Evolutionary conservation across 2,888 invertebrate genomes (phyloP).

Genomic region (Norana najaformis): DNA sequence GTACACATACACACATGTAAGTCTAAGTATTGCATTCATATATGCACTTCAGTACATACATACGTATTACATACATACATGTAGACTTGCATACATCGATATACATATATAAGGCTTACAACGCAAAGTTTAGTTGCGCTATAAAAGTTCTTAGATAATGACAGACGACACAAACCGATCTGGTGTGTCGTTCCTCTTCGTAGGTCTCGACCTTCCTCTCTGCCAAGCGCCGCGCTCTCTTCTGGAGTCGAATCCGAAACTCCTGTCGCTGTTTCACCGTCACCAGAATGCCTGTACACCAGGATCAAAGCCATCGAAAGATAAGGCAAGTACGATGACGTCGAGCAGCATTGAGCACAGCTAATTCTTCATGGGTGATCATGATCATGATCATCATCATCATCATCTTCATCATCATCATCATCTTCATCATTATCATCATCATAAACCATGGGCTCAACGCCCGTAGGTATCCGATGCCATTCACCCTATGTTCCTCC

Average conservation of each 20-base stretch:
- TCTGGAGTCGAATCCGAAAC: slow-evolving; percentile 44
- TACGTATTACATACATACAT: too few species aligned
- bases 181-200: slow-evolving; percentile 40
- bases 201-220: slow-evolving; percentile 41
- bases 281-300: slow-evolving; percentile 41
- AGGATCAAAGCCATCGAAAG: too few species aligned
- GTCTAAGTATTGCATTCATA: too few species aligned
- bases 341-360: too few species aligned
- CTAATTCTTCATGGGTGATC: neutral
- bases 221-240: slow-evolving; percentile 41
- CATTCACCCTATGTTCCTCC: too few species aligned
- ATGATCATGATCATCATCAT: neutral
- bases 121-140: neutral
- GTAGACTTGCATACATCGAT: too few species aligned
- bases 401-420: neutral
- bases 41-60: too few species aligned
- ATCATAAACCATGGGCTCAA: too few species aligned
- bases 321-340: too few species aligned
- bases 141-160: neutral
- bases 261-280: slow-evolving; percentile 45
- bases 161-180: slow-evolving; percentile 25
- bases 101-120: too few species aligned
- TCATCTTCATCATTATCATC: neutral
- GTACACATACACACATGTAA: too few species aligned
- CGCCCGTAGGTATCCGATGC: too few species aligned